These are phyloP conservation scores for Anser brachyrhynchus DNA, from an alignment of 2,113 vertebrate genomes.

Conservation along the genomic window DNA sequence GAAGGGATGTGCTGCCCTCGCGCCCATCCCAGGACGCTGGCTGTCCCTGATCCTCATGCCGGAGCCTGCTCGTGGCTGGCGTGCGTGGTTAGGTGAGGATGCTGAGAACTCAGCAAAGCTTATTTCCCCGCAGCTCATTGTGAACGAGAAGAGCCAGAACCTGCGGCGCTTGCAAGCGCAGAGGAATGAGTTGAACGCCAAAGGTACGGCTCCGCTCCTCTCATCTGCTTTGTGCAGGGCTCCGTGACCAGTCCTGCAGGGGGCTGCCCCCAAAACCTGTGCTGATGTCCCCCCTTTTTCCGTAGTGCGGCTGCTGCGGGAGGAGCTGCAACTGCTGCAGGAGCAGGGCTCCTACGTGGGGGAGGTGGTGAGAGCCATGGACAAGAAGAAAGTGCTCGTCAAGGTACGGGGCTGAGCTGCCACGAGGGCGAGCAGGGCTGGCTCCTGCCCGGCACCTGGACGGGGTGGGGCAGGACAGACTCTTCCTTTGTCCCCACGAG, in stretches of 20 bases:
- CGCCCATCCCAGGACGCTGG: fast-evolving
- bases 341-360: slow-evolving; percentile 98
- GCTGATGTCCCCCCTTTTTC: neutral
- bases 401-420: slow-evolving; percentile 80
- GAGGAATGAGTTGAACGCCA: slow-evolving; percentile 96
- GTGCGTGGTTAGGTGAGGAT: fast-evolving
- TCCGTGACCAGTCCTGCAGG: neutral
- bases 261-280: no score
- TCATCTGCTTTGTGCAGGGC: fast-evolving
- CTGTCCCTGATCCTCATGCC: fast-evolving
- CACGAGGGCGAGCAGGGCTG: fast-evolving
- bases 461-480: fast-evolving
- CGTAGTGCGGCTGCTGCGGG: slow-evolving; percentile 91
- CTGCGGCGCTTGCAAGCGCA: slow-evolving; percentile 95
- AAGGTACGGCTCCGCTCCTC: slow-evolving; percentile 76
- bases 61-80: neutral
- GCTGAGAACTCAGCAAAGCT: neutral
- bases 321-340: slow-evolving; percentile 96
- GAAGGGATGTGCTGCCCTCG: fast-evolving
- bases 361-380: slow-evolving; percentile 98
- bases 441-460: neutral
- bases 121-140: slow-evolving; percentile 83
- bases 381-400: slow-evolving; percentile 98
- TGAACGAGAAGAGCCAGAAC: slow-evolving; percentile 98
- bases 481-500: fast-evolving